These are phyloP conservation scores for Onychorhynchus coronatus DNA, from an alignment of 2,113 vertebrate genomes.

Conservation along the genomic window DNA sequence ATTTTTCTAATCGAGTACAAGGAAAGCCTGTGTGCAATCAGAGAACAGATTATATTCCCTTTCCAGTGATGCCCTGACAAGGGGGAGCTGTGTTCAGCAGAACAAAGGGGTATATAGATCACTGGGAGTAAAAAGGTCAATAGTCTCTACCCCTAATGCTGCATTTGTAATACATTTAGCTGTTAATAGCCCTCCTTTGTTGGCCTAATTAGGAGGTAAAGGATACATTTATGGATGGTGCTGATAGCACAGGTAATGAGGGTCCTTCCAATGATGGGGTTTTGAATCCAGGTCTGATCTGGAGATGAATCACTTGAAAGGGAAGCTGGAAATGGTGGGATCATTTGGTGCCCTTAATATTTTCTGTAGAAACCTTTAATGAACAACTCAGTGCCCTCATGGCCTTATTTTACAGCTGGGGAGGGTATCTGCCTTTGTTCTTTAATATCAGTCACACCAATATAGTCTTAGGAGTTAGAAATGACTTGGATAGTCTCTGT, in stretches of 20 bases:
- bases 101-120: constrained; percentile 57
- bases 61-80: constrained; percentile 31
- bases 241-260: constrained; percentile 54
- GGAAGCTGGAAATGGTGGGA: constrained; percentile 26
- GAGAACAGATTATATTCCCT: constrained; percentile 54
- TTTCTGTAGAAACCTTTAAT: constrained; percentile 42
- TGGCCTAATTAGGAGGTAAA: constrained; percentile 59
- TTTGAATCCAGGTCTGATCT: constrained; percentile 50
- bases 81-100: constrained; percentile 39
- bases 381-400: neutral
- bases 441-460: neutral
- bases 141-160: constrained; percentile 64
- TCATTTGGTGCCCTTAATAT: constrained; percentile 23
- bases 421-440: constrained; percentile 34
- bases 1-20: constrained; percentile 47
- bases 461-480: neutral
- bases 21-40: constrained; percentile 57
- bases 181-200: constrained; percentile 57
- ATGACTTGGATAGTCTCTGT: neutral
- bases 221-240: constrained; percentile 42
- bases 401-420: constrained; percentile 50
- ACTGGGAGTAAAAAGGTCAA: constrained; percentile 44
- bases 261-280: neutral
- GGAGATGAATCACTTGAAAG: constrained; percentile 51
- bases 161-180: constrained; percentile 56